Conservation (phyloP, 1,140 invertebrate genomes). For the Theocolax elegans region DNA sequence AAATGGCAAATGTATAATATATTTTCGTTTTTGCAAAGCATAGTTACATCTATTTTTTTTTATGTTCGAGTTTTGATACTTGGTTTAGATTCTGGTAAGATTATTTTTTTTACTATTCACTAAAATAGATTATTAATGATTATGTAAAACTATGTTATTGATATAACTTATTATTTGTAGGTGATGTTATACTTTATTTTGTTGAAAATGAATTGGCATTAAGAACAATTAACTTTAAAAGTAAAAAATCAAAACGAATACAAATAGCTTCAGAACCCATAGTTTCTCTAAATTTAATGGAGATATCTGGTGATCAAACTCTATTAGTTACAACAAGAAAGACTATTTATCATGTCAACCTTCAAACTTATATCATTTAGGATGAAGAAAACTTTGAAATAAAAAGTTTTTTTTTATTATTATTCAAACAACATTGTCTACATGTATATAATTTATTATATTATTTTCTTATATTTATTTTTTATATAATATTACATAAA, state of each 20-base stretch:
- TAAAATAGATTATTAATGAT: neutral
- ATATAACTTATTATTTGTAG: slow-evolving; percentile 23
- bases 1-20: slow-evolving; percentile 46
- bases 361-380: too few species aligned
- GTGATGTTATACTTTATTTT: slow-evolving; percentile 44
- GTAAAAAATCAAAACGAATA: slow-evolving; percentile 32
- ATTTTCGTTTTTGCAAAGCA: slow-evolving; percentile 39
- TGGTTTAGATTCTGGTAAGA: slow-evolving; percentile 47
- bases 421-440: too few species aligned
- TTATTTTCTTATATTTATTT: too few species aligned
- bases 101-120: neutral
- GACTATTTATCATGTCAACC: slow-evolving; percentile 25
- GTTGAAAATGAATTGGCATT: slow-evolving; percentile 36
- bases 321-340: slow-evolving; percentile 30
- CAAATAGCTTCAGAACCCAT: slow-evolving; percentile 41
- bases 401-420: too few species aligned
- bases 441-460: too few species aligned
- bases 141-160: neutral
- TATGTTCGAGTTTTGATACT: slow-evolving; percentile 43
- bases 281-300: slow-evolving; percentile 46
- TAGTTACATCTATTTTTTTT: slow-evolving; percentile 42
- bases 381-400: too few species aligned
- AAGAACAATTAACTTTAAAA: slow-evolving; percentile 39
- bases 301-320: slow-evolving; percentile 38
- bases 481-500: too few species aligned